Base-by-base conservation (phyloP, 1,140 invertebrate genomes). In the Elysia chlorotica region DNA sequence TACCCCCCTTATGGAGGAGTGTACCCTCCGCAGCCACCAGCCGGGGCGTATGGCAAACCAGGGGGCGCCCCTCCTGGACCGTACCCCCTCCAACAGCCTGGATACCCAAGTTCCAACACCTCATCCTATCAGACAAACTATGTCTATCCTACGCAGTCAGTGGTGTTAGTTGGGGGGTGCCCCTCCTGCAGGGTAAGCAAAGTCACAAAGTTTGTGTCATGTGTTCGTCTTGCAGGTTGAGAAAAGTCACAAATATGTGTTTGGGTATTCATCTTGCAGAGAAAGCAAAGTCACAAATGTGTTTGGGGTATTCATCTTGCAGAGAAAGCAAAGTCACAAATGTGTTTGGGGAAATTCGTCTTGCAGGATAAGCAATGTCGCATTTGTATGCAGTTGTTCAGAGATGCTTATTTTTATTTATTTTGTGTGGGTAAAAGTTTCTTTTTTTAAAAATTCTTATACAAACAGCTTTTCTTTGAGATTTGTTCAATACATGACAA, bases 181-280 rank as follows among this genome's bases (percentile, higher is more conserved):
- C 94, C 94, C 54, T 92, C 92, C 6, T 95, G 94, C 85, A 89
- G 93, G 78, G 92, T 92, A 84, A 87, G n/a, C n/a, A n/a, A n/a
- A n/a, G n/a, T n/a, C n/a, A n/a, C n/a, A n/a, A n/a, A n/a, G n/a
- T n/a, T n/a, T n/a, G n/a, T n/a, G n/a, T n/a, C n/a, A n/a, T n/a
- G n/a, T n/a, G n/a, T n/a, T n/a, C n/a, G n/a, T n/a, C n/a, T n/a
- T n/a, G n/a, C n/a, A n/a, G n/a, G n/a, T n/a, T n/a, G n/a, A n/a
- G n/a, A n/a, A n/a, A n/a, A n/a, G n/a, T n/a, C n/a, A n/a, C n/a
- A n/a, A n/a, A n/a, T n/a, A n/a, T n/a, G n/a, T n/a, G n/a, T n/a
- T n/a, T n/a, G n/a, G n/a, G n/a, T n/a, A n/a, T n/a, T n/a, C n/a
- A n/a, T n/a, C n/a, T n/a, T n/a, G n/a, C n/a, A n/a, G n/a, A n/a